Evolutionary conservation across 1,140 invertebrate species (phyloP).

Genomic region (Scaptomyza graminum): DNA sequence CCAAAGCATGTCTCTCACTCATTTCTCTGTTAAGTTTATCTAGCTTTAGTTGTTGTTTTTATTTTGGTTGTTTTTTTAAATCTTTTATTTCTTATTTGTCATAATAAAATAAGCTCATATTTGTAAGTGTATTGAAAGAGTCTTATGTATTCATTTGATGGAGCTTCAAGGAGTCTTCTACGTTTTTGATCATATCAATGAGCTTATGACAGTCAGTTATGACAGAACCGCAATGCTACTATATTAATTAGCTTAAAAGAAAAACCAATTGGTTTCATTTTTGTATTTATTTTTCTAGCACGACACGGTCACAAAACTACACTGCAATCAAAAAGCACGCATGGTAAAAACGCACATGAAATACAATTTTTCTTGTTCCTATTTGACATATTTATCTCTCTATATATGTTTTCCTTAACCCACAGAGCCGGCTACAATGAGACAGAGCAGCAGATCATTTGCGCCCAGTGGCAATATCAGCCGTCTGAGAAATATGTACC

Average conservation of each 20-base stretch:
- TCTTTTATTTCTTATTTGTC: background rate
- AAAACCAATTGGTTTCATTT: background rate
- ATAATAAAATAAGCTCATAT: background rate
- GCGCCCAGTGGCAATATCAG: conserved; percentile 87
- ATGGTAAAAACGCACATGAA: background rate
- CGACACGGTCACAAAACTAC: background rate
- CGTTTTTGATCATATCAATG: too few species aligned
- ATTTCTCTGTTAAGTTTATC: background rate
- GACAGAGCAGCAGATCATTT: conserved; percentile 85
- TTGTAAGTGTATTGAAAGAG: background rate
- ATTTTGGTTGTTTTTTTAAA: background rate
- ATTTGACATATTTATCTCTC: background rate
- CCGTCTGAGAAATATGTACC: conserved; percentile 87
- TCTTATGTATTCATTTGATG: too few species aligned
- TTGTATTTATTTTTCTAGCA: background rate
- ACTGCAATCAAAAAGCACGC: background rate
- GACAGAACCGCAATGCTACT: too few species aligned
- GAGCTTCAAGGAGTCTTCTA: too few species aligned
- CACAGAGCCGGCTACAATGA: conserved; percentile 86
- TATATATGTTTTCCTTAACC: conserved; percentile 1
- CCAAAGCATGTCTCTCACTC: background rate
- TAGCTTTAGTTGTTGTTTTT: background rate
- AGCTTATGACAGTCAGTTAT: background rate
- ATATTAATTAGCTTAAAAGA: too few species aligned
- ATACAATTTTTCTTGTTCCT: too few species aligned